Percentiles rank a stretch among this genome's conserved stretches.
Conservation (phyloP, 92 coral and sea anemone species). For the Parazoanthus atlanticus region DNA sequence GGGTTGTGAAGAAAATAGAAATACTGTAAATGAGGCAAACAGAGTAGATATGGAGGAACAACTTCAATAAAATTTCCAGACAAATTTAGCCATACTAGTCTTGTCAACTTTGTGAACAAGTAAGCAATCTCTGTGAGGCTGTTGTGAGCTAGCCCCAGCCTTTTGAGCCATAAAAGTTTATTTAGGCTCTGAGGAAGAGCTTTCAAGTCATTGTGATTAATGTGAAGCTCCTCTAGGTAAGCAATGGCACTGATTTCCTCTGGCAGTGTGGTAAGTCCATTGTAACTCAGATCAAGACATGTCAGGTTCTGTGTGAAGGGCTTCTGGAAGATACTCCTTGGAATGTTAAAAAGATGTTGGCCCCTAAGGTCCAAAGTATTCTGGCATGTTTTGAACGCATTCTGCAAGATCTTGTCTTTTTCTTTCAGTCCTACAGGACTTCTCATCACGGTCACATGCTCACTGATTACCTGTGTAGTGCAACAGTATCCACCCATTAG, state of each 20-base stretch:
- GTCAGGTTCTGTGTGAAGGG: constrained; percentile 60
- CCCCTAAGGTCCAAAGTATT: constrained; percentile 75
- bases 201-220: constrained; percentile 61
- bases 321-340: constrained; percentile 49
- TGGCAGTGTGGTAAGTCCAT: constrained; percentile 64
- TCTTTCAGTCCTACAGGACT: constrained; percentile 79
- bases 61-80: constrained; percentile 73
- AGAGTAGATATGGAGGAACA: constrained; percentile 60
- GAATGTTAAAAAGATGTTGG: constrained; percentile 57
- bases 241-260: constrained; percentile 54
- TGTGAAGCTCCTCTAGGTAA: constrained; percentile 66
- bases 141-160: constrained; percentile 76
- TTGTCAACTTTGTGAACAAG: constrained; percentile 35
- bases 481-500: not conserved
- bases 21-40: constrained; percentile 55
- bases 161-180: constrained; percentile 48
- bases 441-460: constrained; percentile 69
- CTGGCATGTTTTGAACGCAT: constrained; percentile 78
- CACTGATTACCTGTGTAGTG: constrained; percentile 19
- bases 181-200: constrained; percentile 61
- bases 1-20: constrained; percentile 70
- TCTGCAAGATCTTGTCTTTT: constrained; percentile 72
- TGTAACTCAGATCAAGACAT: constrained; percentile 74
- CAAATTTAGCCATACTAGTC: constrained; percentile 75
- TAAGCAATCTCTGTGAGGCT: constrained; percentile 58